Base-by-base conservation (phyloP, 2,113 vertebrate genomes). In the Rhinolophus ferrumequinum region DNA sequence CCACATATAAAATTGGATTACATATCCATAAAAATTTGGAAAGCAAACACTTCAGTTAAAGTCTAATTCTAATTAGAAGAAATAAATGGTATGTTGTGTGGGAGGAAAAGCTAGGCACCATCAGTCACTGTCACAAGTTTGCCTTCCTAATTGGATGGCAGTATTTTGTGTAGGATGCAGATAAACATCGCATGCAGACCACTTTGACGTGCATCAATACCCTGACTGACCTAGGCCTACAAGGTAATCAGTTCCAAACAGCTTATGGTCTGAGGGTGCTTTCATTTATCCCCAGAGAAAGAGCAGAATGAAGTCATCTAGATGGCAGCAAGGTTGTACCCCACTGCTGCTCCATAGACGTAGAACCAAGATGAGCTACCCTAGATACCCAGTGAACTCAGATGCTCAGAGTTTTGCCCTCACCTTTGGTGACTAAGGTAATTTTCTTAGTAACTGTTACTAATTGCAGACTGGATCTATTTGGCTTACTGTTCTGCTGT, bases 1-100 rank as follows among this genome's bases (percentile, higher is more conserved):
- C 13, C 38, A 44, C 56, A 2, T 64, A 62, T 38, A 16, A 72
- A 93, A 76, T 44, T 79, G 54, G 10, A 69, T 58, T 86, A 15
- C 21, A 28, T 66, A 62, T 8, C 66, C 30, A 24, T 56, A 67
- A 69, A 85, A 90, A 56, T 70, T 60, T 83, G 54, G 70, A 88
- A 90, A 60, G 69, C 54, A 79, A 90, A 96, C 13, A 1, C 21
- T 88, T 76, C 58, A 47, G 28, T 92, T 60, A 94, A 76, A 84
- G 56, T 50, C 38, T 58, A 92, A 94, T 73, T 97, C 80, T 96
- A 96, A 88, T 95, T 75, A 94, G 54, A 80, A 95, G 70, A 92
- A 93, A 88, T 70, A 66, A 90, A 62, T n/a, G 35, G 41, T 41
- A 13, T n/a, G 33, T 30, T 50, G 26, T 7, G 47, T 70, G 64